Evolutionary conservation across 2,888 invertebrate species (phyloP).

Genomic region (Caenorhabditis sp.): DNA sequence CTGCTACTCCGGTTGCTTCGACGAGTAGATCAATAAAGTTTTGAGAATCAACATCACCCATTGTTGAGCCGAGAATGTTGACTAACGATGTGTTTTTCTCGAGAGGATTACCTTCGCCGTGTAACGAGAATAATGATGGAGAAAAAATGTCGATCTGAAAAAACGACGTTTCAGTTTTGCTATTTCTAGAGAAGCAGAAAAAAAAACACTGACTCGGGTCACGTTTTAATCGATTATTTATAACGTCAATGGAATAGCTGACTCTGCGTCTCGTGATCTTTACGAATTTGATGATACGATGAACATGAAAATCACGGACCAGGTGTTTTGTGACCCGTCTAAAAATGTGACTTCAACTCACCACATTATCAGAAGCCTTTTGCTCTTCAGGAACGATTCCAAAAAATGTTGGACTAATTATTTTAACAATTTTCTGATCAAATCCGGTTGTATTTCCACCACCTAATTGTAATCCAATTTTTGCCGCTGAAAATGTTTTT

Average conservation of each 20-base stretch:
- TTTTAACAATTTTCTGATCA: conserved; percentile 42
- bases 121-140: conserved; percentile 34
- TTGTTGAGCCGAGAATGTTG: conserved; percentile 28
- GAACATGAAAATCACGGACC: too few relatives aligned
- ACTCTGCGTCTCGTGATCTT: too few relatives aligned
- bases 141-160: conserved; percentile 37
- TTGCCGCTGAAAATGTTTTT: conserved; percentile 18
- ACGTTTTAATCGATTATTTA: too few relatives aligned
- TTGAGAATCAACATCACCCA: conserved; percentile 24
- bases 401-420: conserved; percentile 38
- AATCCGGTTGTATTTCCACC: conserved; percentile 57
- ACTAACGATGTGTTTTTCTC: conserved; percentile 33
- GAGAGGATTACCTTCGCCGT: conserved; percentile 27
- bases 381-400: conserved; percentile 31
- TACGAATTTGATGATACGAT: too few relatives aligned
- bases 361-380: conserved; percentile 21
- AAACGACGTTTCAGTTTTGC: too few relatives aligned
- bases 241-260: too few relatives aligned
- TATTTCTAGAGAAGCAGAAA: too few relatives aligned
- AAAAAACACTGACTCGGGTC: too few relatives aligned
- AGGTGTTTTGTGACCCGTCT: too few relatives aligned
- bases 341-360: too few relatives aligned
- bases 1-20: conserved; percentile 32
- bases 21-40: conserved; percentile 31
- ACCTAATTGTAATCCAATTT: conserved; percentile 38